A percentile compares a stretch with the other conserved stretches of the same genome.
phyloP scores from a whole-genome alignment of 2,797 vertebrate species.

The Myiotriccus ornatus region DNA sequence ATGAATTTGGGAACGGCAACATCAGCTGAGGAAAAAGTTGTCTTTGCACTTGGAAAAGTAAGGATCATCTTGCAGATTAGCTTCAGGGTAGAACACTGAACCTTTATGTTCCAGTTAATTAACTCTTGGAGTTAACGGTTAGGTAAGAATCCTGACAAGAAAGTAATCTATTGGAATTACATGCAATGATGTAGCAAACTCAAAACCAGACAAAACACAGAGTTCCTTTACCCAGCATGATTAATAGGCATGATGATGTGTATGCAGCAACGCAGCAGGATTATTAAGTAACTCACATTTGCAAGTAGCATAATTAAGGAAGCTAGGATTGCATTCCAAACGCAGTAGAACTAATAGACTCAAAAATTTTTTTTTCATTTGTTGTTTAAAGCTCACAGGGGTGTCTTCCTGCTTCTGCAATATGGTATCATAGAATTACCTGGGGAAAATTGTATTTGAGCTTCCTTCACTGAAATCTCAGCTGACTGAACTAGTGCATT shows the following conservation, averaged over 20 bases:
- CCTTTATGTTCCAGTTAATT: neutral
- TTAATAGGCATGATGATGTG: neutral
- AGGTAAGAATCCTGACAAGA: neutral
- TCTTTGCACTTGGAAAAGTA: neutral
- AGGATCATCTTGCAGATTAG: neutral
- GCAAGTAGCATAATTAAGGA: neutral
- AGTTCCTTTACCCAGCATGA: neutral
- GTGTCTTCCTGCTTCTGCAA: neutral
- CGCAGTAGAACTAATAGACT: neutral
- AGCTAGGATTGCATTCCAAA: neutral
- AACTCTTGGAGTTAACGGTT: neutral
- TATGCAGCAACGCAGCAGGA: neutral
- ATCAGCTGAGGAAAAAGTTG: neutral
- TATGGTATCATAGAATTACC: neutral
- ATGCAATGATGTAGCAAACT: neutral
- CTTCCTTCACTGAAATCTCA: neutral
- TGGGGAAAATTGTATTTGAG: neutral
- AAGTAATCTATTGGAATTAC: neutral
- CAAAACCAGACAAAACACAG: neutral
- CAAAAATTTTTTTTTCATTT: neutral
- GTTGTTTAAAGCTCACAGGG: neutral
- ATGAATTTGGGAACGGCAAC: neutral
- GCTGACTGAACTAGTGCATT: neutral
- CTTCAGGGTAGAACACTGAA: neutral
- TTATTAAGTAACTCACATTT: neutral